Evolutionary conservation across 2,797 vertebrate genomes (phyloP), one percentile per base, ranked within the genome.

Genomic region (Sebastes umbrosus): DNA sequence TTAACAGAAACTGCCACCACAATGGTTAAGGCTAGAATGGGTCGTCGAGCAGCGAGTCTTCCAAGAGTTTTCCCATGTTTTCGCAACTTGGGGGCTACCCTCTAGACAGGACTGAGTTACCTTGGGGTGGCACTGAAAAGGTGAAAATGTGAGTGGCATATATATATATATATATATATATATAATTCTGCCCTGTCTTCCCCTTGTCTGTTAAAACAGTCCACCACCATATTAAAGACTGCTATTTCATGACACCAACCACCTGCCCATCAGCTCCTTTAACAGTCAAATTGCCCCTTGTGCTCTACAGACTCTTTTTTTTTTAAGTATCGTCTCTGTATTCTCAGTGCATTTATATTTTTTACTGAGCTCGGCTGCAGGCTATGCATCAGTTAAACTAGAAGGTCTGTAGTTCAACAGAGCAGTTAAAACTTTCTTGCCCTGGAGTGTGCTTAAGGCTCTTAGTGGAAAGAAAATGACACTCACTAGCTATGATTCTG

Each of bases 321-420:
- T 25, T 65, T 60, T 32, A 67, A 59, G 50, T 29, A 24, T 39
- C 52, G 16, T 43, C 43, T 58, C 32, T 66, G 32, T 29, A 24
- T 70, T 73, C 69, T 60, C 16, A 43, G 29, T 66, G 18, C 9
- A 29, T 78, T 59, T 22, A 29, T 63, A 50, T 78, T 34, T 54
- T 63, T 57, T 24, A 66, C n/a, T 36, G 63, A 64, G 68, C 29
- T 60, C 59, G 39, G 65, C 77, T 77, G 57, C 66, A 65, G 66
- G 80, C 69, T 54, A 31, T 55, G 36, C 63, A 69, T 83, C 67
- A 60, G 67, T 73, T 62, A 69, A 65, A 74, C 22, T 57, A 55
- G 24, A 64, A 43, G 24, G 31, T 74, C 39, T 73, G 52, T 43
- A 67, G 64, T 75, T 85, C 52, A 80, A 25, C 9, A 6, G 34